These are phyloP conservation scores for Tachyglossus aculeatus DNA, from an alignment of 2,797 vertebrate species.

Conservation along the genomic window DNA sequence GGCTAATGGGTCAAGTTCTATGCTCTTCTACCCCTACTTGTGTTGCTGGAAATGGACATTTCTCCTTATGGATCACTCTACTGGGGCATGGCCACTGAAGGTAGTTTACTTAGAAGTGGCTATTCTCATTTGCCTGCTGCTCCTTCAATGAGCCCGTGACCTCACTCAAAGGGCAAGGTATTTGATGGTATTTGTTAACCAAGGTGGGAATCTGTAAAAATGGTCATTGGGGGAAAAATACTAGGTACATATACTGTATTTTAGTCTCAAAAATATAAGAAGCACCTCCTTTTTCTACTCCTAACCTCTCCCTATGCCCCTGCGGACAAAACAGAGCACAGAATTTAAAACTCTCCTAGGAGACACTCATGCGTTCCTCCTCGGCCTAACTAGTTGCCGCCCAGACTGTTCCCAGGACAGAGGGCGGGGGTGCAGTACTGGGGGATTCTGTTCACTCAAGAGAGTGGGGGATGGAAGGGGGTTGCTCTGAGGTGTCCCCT, in stretches of 20 bases:
- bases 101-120: slow-evolving; percentile 55
- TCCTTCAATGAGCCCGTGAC: slow-evolving; percentile 57
- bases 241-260: slow-evolving; percentile 52
- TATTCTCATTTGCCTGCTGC: slow-evolving; percentile 55
- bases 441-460: too few relatives aligned
- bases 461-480: too few relatives aligned
- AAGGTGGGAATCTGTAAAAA: slow-evolving; percentile 52
- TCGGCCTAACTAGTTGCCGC: slow-evolving; percentile 34
- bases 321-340: slow-evolving; percentile 61
- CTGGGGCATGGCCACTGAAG: slow-evolving; percentile 46
- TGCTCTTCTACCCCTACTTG: slow-evolving; percentile 42
- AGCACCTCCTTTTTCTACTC: slow-evolving; percentile 58
- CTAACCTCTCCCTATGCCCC: slow-evolving; percentile 56
- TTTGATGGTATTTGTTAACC: neutral
- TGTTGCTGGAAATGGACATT: slow-evolving; percentile 29
- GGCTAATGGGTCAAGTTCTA: slow-evolving; percentile 35
- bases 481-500: too few relatives aligned
- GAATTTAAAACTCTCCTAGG: slow-evolving; percentile 45
- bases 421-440: too few relatives aligned
- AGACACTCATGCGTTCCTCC: slow-evolving; percentile 57
- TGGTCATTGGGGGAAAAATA: slow-evolving; percentile 60
- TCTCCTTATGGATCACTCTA: slow-evolving; percentile 42
- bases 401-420: too few relatives aligned
- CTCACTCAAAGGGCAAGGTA: slow-evolving; percentile 51
- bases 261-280: slow-evolving; percentile 67